phyloP scores from a whole-genome alignment of 2,797 vertebrate genomes.

The Oryzias dopingdopingensis region DNA sequence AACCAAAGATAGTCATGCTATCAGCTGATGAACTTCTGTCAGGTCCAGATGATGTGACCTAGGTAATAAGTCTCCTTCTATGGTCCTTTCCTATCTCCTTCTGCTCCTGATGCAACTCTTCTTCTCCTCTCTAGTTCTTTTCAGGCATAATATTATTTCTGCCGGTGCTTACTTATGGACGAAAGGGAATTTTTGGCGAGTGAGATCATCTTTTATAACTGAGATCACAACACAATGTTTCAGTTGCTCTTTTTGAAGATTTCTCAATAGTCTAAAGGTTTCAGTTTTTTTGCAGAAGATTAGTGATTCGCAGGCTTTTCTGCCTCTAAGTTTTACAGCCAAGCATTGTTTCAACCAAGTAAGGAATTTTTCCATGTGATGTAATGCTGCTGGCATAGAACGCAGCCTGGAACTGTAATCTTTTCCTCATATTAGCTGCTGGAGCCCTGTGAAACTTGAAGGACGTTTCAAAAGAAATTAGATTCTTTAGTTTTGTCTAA shows the following conservation, averaged over 20 bases:
- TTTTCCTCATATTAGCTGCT: too few species aligned
- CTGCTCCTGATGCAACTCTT: conserved; percentile 20
- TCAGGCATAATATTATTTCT: conserved; percentile 51
- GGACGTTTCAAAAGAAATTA: too few species aligned
- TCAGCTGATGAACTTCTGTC: conserved; percentile 60
- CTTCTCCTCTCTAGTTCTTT: conserved; percentile 37
- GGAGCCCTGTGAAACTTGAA: too few species aligned
- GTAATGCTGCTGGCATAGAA: conserved; percentile 35
- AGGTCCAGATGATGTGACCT: conserved; percentile 59
- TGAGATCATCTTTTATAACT: neutral
- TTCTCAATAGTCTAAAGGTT: neutral
- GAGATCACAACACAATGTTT: neutral
- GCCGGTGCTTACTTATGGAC: conserved; percentile 15
- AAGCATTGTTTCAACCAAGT: conserved; percentile 53
- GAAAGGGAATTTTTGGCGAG: neutral
- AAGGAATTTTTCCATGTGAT: conserved; percentile 61
- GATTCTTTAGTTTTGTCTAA: too few species aligned
- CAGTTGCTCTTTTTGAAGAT: neutral
- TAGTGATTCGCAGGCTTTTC: conserved; percentile 1
- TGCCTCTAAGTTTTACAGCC: conserved; percentile 28
- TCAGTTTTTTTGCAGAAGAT: neutral
- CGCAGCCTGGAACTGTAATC: too few species aligned
- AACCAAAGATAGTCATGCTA: conserved; percentile 73
- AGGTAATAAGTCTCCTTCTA: conserved; percentile 68
- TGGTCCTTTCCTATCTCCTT: conserved; percentile 48